A percentile compares a stretch with the other conserved stretches of the same genome.
Evolutionary conservation across 2,797 vertebrate genomes (phyloP).

Genomic region (Bradypodion ventrale): DNA sequence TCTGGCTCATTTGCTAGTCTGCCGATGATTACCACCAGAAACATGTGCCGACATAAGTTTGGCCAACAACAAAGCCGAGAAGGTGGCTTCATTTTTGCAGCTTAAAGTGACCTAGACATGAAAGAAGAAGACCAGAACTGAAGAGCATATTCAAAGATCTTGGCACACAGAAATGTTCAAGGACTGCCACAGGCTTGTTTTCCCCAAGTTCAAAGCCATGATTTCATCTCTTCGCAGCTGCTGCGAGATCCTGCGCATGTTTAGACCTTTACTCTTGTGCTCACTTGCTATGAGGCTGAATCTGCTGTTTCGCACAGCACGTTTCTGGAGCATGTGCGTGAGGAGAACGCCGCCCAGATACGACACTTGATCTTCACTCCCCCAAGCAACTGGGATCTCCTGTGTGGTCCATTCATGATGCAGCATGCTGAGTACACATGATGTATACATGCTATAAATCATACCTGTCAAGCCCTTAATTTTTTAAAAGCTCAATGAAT

Average conservation of each 20-base stretch:
- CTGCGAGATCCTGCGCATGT: neutral
- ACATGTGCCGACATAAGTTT: too few relatives aligned
- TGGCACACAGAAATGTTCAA: neutral
- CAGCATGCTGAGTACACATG: neutral
- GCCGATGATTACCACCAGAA: too few relatives aligned
- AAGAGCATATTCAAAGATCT: neutral
- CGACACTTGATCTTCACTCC: neutral
- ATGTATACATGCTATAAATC: neutral
- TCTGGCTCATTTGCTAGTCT: too few relatives aligned
- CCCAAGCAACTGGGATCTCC: neutral
- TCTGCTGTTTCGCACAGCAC: neutral
- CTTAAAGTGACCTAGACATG: too few relatives aligned
- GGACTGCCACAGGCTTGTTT: neutral
- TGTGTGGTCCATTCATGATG: neutral
- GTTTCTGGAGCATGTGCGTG: neutral
- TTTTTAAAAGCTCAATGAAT: rapidly evolving
- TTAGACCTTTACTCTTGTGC: neutral
- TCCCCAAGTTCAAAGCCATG: slow-evolving; percentile 22
- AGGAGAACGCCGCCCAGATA: neutral
- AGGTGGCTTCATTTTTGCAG: too few relatives aligned
- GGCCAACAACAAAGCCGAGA: too few relatives aligned
- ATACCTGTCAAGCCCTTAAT: neutral
- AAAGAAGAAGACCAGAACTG: neutral
- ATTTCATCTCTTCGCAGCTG: slow-evolving; percentile 22
- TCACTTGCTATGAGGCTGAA: neutral